These are phyloP conservation scores for Xiphorhynchus elegans DNA, from an alignment of 2,113 vertebrate genomes.

Conservation along the genomic window DNA sequence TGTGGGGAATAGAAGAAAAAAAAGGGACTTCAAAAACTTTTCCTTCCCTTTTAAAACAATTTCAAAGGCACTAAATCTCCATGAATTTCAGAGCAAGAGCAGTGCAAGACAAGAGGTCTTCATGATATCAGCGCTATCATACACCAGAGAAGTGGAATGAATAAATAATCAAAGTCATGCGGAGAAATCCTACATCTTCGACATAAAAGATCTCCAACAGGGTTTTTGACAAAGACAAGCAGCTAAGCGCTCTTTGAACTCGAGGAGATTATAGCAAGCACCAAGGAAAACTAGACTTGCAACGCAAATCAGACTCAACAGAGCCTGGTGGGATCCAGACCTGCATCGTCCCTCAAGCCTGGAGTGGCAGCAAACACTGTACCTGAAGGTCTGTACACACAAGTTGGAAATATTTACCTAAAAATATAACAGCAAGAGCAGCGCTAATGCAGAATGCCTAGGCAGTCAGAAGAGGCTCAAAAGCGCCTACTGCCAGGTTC, in stretches of 20 bases:
- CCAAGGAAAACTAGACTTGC: slow-evolving; percentile 73
- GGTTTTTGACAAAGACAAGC: slow-evolving; percentile 95
- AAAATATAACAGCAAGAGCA: slow-evolving; percentile 7
- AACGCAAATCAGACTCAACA: slow-evolving; percentile 83
- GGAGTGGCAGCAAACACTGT: slow-evolving; percentile 57
- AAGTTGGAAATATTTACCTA: slow-evolving; percentile 60
- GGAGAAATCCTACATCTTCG: slow-evolving; percentile 90
- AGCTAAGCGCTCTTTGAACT: slow-evolving; percentile 92
- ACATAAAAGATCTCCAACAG: slow-evolving; percentile 94
- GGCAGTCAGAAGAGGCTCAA: slow-evolving; percentile 46
- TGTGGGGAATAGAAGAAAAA: slow-evolving; percentile 63
- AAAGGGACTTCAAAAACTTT: slow-evolving; percentile 78
- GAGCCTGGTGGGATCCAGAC: slow-evolving; percentile 72
- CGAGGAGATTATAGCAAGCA: slow-evolving; percentile 82
- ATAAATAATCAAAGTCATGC: slow-evolving; percentile 97
- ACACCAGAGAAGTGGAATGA: slow-evolving; percentile 88
- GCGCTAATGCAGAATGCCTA: slow-evolving; percentile 4
- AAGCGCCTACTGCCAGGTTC: slow-evolving; percentile 45
- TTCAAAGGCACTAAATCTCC: slow-evolving; percentile 85
- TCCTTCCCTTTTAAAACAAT: slow-evolving; percentile 75
- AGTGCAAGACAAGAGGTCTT: slow-evolving; percentile 79
- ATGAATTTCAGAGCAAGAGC: slow-evolving; percentile 84
- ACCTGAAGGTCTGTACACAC: slow-evolving; percentile 27
- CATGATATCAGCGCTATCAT: slow-evolving; percentile 84
- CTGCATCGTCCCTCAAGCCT: slow-evolving; percentile 6